A percentile compares a stretch with the other conserved stretches of the same genome.
phyloP scores from a whole-genome alignment of 1,140 invertebrate genomes.

The Chironomus tepperi region DNA sequence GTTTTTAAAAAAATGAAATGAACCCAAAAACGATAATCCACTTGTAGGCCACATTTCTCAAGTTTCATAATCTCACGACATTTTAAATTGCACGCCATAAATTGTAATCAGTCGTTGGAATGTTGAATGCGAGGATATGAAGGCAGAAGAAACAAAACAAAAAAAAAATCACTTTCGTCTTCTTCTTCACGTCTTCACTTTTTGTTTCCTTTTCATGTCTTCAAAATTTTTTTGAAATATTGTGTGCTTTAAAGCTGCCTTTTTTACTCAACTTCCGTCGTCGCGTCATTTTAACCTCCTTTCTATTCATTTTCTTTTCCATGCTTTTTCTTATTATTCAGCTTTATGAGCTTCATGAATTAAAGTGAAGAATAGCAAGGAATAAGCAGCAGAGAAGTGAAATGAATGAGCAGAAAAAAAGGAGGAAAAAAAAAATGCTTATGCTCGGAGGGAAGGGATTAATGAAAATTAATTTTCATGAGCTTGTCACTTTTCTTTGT shows the following conservation, averaged over 20 bases:
- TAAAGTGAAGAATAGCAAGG: background rate
- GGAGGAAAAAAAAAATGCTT: too few species aligned
- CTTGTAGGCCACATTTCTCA: slow-evolving; percentile 6
- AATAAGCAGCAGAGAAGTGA: background rate
- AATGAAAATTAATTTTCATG: slow-evolving; percentile 15
- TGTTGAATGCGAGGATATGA: background rate
- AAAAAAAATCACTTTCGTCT: background rate
- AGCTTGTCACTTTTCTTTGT: slow-evolving; percentile 12
- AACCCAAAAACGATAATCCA: background rate
- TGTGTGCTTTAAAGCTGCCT: slow-evolving; percentile 1
- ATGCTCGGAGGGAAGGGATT: background rate
- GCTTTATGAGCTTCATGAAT: background rate
- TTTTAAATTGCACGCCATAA: slow-evolving; percentile 9
- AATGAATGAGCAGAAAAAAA: background rate
- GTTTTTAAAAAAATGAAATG: background rate
- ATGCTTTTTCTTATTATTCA: background rate
- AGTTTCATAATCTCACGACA: slow-evolving; percentile 7
- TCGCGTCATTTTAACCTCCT: slow-evolving; percentile 3
- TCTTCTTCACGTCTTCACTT: background rate
- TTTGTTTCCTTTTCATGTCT: background rate
- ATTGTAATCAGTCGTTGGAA: background rate
- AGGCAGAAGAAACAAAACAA: background rate
- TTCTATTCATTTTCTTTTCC: background rate
- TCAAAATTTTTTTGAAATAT: background rate
- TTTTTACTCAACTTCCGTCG: slow-evolving; percentile 1